Percentiles rank a stretch among this genome's conserved stretches.
Evolutionary conservation across 2,888 invertebrate species (phyloP).

Genomic region (Seira musarum): DNA sequence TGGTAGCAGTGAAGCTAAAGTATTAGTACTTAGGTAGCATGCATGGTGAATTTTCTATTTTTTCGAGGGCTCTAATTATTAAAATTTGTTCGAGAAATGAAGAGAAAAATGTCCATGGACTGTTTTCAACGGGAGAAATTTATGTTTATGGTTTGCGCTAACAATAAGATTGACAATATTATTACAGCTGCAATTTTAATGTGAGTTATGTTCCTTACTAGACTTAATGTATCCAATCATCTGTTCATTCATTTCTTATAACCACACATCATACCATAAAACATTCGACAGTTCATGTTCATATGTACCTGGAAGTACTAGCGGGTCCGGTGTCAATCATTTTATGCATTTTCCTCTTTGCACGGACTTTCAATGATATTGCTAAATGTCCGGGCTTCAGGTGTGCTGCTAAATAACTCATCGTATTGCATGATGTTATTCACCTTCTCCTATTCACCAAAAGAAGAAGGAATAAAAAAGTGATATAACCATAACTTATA

Average conservation of each 20-base stretch:
- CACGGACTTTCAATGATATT: constrained; percentile 25
- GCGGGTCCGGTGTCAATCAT: no score
- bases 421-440: constrained; percentile 19
- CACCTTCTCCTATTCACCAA: constrained; percentile 10
- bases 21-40: no score
- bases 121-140: neutral
- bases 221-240: neutral
- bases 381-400: constrained; percentile 22
- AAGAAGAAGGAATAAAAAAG: constrained; percentile 13
- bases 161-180: no score
- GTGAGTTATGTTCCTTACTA: no score
- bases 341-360: neutral
- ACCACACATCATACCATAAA: neutral
- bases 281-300: no score
- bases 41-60: neutral
- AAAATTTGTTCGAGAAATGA: constrained; percentile 9
- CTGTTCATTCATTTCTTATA: neutral
- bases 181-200: no score
- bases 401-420: constrained; percentile 49
- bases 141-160: no score
- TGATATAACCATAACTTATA: no score
- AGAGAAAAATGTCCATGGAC: constrained; percentile 5
- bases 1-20: no score
- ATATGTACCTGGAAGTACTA: no score
- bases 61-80: no score